These are phyloP conservation scores for Sanderia malayensis DNA, from an alignment of 30 jellyfish, hydroid and myxozoan genomes.

Conservation along the genomic window DNA sequence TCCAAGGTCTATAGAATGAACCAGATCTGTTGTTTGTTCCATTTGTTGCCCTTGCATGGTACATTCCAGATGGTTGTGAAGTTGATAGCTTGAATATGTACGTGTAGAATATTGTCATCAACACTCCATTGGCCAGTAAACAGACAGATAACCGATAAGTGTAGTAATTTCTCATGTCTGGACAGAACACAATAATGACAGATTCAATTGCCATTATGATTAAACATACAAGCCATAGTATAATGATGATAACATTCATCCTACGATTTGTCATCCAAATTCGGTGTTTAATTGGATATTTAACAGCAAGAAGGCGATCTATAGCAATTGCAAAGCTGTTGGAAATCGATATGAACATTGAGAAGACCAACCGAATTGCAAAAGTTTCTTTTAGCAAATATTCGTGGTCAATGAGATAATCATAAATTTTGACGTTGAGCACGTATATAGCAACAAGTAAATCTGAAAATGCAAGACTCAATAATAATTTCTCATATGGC, in stretches of 20 bases:
- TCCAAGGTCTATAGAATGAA: neutral
- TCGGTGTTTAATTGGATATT: constrained; percentile 17
- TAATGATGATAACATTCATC: neutral
- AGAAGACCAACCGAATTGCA: constrained; percentile 1
- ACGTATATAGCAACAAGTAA: neutral
- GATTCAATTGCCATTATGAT: neutral
- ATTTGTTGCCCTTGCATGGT: neutral
- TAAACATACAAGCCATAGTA: constrained; percentile 1
- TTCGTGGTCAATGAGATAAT: neutral
- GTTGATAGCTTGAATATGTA: neutral
- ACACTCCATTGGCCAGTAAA: neutral
- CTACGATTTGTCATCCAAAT: neutral
- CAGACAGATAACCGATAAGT: neutral
- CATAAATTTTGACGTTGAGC: neutral
- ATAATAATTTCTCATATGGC: constrained; percentile 9
- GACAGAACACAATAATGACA: neutral
- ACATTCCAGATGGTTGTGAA: neutral
- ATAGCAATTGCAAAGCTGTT: constrained; percentile 10
- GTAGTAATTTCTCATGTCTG: neutral
- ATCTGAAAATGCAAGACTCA: constrained; percentile 5
- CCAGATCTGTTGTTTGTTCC: neutral
- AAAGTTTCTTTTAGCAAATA: constrained; percentile 10
- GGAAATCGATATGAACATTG: neutral
- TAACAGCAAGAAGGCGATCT: constrained; percentile 34
- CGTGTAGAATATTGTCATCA: neutral